Percentiles rank a stretch among this genome's conserved stretches.
phyloP scores from a whole-genome alignment of 2,888 invertebrate genomes.

The Ennomos erosarius region DNA sequence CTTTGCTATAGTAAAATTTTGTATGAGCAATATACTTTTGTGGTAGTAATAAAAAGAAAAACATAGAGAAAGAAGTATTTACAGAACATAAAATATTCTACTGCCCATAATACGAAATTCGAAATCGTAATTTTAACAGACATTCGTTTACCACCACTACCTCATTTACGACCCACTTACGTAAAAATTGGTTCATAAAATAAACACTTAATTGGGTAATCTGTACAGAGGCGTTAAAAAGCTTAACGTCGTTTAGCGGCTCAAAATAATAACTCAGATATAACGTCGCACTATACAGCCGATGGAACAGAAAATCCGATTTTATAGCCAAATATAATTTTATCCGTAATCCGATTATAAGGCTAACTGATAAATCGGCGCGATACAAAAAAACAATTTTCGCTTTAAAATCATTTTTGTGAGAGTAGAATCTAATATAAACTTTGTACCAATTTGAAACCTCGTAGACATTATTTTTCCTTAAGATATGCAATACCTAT shows the following conservation, averaged over 20 bases:
- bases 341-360: constrained; percentile 23
- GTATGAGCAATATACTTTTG: too few species aligned
- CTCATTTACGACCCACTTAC: neutral
- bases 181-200: constrained; percentile 1
- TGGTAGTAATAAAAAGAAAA: too few species aligned
- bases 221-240: constrained; percentile 3
- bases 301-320: constrained; percentile 24
- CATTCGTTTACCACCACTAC: too few species aligned
- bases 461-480: too few species aligned
- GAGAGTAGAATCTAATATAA: too few species aligned
- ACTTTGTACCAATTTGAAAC: neutral
- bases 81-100: too few species aligned
- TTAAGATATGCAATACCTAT: too few species aligned
- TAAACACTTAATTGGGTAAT: constrained; percentile 3
- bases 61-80: too few species aligned
- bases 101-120: too few species aligned
- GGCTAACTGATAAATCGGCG: constrained; percentile 17
- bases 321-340: constrained; percentile 31
- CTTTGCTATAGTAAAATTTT: too few species aligned
- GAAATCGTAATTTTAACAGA: too few species aligned
- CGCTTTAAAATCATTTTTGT: constrained; percentile 1
- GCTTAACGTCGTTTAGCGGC: constrained; percentile 16
- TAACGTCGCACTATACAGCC: constrained; percentile 14
- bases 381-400: constrained; percentile 11
- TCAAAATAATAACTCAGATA: constrained; percentile 25